These are phyloP conservation scores for Novumbra hubbsi DNA, from an alignment of 2,797 vertebrate species.

Conservation along the genomic window DNA sequence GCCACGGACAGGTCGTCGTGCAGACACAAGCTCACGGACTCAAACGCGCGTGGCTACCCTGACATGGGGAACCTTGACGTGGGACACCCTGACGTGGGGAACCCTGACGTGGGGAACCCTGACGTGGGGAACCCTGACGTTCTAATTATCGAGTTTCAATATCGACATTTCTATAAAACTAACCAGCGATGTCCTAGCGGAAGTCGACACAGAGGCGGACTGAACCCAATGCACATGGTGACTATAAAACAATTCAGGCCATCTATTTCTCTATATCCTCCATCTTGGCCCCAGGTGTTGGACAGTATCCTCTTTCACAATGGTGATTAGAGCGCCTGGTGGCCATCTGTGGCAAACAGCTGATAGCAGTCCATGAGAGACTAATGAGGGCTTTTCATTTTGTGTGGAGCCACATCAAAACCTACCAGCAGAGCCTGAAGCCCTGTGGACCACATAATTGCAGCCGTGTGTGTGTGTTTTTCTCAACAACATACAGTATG, in stretches of 20 bases:
- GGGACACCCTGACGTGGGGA: background rate
- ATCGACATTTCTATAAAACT: too few relatives aligned
- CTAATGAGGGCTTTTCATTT: conserved; percentile 68
- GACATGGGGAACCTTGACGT: background rate
- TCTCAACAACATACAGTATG: background rate
- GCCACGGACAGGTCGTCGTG: background rate
- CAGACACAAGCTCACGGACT: too few relatives aligned
- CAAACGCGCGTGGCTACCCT: background rate
- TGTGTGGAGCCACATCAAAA: conserved; percentile 66
- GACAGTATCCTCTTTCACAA: conserved; percentile 48
- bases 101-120: background rate
- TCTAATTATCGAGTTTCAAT: background rate
- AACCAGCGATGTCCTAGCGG: too few relatives aligned
- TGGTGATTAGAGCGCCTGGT: conserved; percentile 62
- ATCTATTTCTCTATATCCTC: conserved; percentile 15
- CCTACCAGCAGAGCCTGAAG: conserved; percentile 57
- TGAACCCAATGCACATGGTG: conserved; percentile 9
- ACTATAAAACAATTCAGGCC: conserved; percentile 30
- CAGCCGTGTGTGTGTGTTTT: conserved; percentile 8
- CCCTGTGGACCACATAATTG: conserved; percentile 56
- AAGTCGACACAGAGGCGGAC: conserved; percentile 6
- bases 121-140: background rate
- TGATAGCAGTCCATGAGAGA: conserved; percentile 57
- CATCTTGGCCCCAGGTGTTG: conserved; percentile 58
- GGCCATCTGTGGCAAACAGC: conserved; percentile 65